These are phyloP conservation scores for Tortricodes alternella DNA, from an alignment of 2,888 invertebrate genomes.

Conservation along the genomic window DNA sequence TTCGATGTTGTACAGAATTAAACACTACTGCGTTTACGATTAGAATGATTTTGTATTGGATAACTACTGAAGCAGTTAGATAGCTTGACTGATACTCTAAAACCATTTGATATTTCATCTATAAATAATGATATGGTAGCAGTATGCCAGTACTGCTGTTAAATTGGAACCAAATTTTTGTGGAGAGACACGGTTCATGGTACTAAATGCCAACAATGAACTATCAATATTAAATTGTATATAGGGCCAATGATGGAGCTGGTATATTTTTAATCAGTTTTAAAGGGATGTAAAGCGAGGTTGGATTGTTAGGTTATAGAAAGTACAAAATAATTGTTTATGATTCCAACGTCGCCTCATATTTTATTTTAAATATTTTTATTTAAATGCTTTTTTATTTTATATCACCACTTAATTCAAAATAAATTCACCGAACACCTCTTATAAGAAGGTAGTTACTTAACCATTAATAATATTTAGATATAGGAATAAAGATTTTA, in stretches of 20 bases:
- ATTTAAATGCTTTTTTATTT: constrained; percentile 37
- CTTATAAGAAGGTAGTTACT: too few species aligned
- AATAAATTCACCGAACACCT: not conserved
- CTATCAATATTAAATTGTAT: not conserved
- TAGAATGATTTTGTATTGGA: constrained; percentile 16
- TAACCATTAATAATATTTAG: not conserved
- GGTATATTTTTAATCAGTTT: constrained; percentile 45
- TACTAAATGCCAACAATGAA: too few species aligned
- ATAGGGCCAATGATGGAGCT: constrained; percentile 62
- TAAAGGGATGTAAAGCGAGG: constrained; percentile 25
- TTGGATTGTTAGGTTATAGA: constrained; percentile 11
- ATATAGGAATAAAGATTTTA: constrained; percentile 70
- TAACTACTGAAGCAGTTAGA: constrained; percentile 28
- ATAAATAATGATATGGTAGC: not conserved
- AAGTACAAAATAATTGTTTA: constrained; percentile 8
- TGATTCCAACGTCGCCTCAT: constrained; percentile 26
- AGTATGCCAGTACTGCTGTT: not conserved
- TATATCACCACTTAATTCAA: constrained; percentile 63
- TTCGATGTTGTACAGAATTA: constrained; percentile 49
- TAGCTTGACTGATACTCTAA: constrained; percentile 1
- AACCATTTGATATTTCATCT: too few species aligned
- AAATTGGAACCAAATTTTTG: not conserved
- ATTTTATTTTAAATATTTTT: constrained; percentile 14
- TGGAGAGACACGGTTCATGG: too few species aligned
- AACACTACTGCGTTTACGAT: constrained; percentile 20